Base-by-base conservation (phyloP, 53 echinoderm and acorn worm species). In the Paelopatides confundens region DNA sequence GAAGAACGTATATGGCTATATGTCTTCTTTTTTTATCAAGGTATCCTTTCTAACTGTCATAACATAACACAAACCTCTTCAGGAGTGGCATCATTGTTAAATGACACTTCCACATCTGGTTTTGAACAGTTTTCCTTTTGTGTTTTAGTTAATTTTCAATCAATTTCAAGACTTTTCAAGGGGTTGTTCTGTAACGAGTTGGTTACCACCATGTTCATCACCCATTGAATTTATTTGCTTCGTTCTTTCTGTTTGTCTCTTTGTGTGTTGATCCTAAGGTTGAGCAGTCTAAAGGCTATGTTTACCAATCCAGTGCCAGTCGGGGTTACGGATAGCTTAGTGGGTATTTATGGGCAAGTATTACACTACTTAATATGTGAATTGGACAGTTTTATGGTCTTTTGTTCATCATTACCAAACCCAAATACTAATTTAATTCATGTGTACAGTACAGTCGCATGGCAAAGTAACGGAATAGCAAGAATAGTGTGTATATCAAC, bases 251-350 rank as follows among this genome's bases (percentile, higher is more conserved):
- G 39, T 74, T 38, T 74, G 74, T 74, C 46, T n/a, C 74, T 74
- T 74, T 74, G 74, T 74, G 74, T 74, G 43, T 40, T 74, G 74
- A 74, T 74, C 39, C 74, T 74, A 74, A 40, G 74, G 74, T 74
- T 74, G 38, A 74, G 47, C 40, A 74, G 74, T 74, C 74, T 74
- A 74, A 74, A 74, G 74, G 74, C 74, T 40, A 74, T 74, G 74
- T 74, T 74, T 74, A 46, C 74, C 74, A 40, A 74, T 43, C 28
- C 74, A 39, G 40, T n/a, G 24, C 74, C 29, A 74, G 74, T 17
- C 46, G 40, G 39, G 74, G 17, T 58, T 74, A 40, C 40, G 38
- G 74, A 74, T 74, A 74, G 74, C 74, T 74, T 74, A 74, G 74
- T 74, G 74, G 74, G 39, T 74, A 26, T 74, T 74, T 74, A 74